Evolutionary conservation across 2,888 invertebrate species (phyloP).

Genomic region (Malthinus seriepunctatus): DNA sequence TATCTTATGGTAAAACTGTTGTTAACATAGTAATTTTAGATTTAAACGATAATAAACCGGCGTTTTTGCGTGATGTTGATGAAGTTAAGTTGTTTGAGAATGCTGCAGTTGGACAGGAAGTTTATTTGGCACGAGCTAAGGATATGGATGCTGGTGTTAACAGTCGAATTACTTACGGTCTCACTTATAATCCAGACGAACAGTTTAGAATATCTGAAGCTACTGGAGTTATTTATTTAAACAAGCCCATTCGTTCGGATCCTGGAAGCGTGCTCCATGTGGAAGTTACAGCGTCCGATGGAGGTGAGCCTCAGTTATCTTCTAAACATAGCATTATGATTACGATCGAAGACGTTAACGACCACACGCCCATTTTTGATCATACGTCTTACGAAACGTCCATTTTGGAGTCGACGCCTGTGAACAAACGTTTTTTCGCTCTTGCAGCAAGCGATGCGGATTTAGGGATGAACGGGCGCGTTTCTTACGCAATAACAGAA

Average conservation of each 20-base stretch:
- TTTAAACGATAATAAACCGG: conserved; percentile 89
- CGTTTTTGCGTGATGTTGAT: conserved; percentile 78
- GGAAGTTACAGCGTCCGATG: conserved; percentile 85
- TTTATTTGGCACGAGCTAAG: conserved; percentile 83
- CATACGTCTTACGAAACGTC: conserved; percentile 92
- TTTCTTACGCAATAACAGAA: conserved; percentile 81
- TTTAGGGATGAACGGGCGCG: conserved; percentile 76
- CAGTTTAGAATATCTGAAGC: conserved; percentile 83
- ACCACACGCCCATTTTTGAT: conserved; percentile 93
- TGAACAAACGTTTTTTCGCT: conserved; percentile 89
- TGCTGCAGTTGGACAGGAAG: conserved; percentile 91
- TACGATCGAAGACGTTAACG: conserved; percentile 86
- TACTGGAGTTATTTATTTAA: conserved; percentile 87
- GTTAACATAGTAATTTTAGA: conserved; percentile 84
- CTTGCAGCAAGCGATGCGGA: conserved; percentile 89
- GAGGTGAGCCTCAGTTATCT: conserved; percentile 74
- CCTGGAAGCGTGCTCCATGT: conserved; percentile 72
- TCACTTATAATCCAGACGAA: conserved; percentile 78
- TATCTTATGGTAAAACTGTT: conserved; percentile 74
- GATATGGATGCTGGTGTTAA: conserved; percentile 91
- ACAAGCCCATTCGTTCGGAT: conserved; percentile 75
- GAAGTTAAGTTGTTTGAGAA: conserved; percentile 83
- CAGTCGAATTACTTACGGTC: conserved; percentile 78
- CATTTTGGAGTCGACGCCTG: conserved; percentile 84
- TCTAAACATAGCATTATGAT: conserved; percentile 75